phyloP scores from a whole-genome alignment of 2,113 vertebrate genomes.

The Rhagologus leucostigma region DNA sequence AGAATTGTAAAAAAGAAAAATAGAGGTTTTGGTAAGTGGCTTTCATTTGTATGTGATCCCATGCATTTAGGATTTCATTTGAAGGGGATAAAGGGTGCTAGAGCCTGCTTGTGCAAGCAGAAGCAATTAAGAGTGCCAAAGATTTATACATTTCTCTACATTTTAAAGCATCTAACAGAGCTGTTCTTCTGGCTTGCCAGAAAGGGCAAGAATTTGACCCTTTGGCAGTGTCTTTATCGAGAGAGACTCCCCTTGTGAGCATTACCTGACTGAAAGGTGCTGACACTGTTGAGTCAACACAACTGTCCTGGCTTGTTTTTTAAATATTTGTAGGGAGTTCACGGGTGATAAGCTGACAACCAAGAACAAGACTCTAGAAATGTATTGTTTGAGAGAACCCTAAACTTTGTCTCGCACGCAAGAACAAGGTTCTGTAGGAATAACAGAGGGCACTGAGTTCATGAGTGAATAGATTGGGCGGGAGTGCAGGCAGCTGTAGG shows the following conservation, averaged over 20 bases:
- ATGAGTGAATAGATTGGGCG: neutral
- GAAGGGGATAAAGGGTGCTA: neutral
- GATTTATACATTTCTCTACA: neutral
- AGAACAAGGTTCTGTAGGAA: neutral
- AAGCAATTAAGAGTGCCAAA: neutral
- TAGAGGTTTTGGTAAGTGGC: neutral
- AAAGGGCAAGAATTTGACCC: neutral
- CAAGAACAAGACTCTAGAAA: neutral
- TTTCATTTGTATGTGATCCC: neutral
- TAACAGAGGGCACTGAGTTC: neutral
- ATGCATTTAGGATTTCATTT: neutral
- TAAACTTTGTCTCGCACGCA: neutral
- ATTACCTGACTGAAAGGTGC: neutral
- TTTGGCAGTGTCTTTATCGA: neutral
- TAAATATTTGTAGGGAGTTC: conserved; percentile 21
- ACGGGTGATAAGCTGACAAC: neutral
- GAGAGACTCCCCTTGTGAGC: neutral
- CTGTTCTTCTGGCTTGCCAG: neutral
- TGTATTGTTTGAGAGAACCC: neutral
- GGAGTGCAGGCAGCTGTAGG: neutral
- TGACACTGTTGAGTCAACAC: neutral
- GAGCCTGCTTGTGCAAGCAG: neutral
- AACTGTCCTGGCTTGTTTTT: conserved; percentile 28
- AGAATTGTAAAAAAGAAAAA: neutral
- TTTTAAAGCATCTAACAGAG: neutral